A percentile compares a stretch with the other conserved stretches of the same genome.
Conservation (phyloP, 2,888 invertebrate genomes). For the Auanema freiburgensis region DNA sequence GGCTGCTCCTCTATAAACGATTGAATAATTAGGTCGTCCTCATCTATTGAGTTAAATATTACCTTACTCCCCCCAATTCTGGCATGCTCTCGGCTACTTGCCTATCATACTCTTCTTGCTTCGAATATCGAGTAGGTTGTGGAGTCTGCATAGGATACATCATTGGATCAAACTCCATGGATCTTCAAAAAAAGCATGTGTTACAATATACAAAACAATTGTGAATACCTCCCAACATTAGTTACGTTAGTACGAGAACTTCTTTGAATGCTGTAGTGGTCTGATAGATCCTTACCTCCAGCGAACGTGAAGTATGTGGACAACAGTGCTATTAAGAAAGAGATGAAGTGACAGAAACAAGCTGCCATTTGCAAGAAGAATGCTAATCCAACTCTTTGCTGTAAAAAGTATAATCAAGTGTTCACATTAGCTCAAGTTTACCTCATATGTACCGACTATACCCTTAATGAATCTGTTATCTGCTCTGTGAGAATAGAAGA, state of each 20-base stretch:
- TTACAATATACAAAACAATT: neutral
- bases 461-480: conserved; percentile 64
- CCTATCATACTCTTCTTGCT: conserved; percentile 44
- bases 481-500: conserved; percentile 62
- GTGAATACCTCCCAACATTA: conserved; percentile 55
- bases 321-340: conserved; percentile 59
- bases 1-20: conserved; percentile 26
- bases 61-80: conserved; percentile 37
- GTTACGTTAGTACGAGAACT: conserved; percentile 62
- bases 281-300: conserved; percentile 45
- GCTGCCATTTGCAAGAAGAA: conserved; percentile 63
- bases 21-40: no score
- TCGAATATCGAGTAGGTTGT: conserved; percentile 29
- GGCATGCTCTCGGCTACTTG: conserved; percentile 60
- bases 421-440: conserved; percentile 15
- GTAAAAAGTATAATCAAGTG: conserved; percentile 17
- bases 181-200: conserved; percentile 39
- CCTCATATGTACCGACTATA: conserved; percentile 63
- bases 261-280: conserved; percentile 56
- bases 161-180: conserved; percentile 61
- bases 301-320: conserved; percentile 59
- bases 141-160: conserved; percentile 53
- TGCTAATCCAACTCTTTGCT: conserved; percentile 61
- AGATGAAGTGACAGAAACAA: conserved; percentile 57
- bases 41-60: neutral